A percentile compares a stretch with the other conserved stretches of the same genome.
phyloP scores from a whole-genome alignment of 2,888 invertebrate genomes.

The Drymonia ruficornis region DNA sequence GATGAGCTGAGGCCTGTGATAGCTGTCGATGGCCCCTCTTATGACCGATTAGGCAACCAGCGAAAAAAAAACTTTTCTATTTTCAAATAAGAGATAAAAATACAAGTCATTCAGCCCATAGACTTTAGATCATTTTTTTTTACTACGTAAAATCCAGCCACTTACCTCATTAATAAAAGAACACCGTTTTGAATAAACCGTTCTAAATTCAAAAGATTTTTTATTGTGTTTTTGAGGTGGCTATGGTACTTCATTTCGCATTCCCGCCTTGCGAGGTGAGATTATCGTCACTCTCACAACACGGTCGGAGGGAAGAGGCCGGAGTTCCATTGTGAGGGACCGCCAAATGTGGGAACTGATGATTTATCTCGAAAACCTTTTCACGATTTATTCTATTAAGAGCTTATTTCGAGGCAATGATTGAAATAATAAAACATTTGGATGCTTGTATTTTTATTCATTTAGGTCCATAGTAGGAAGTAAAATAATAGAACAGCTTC shows the following conservation, averaged over 20 bases:
- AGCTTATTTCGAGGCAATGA: constrained; percentile 30
- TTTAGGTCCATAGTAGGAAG: not conserved
- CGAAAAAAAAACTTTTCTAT: no score
- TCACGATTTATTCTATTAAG: constrained; percentile 51
- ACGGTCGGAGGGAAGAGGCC: constrained; percentile 46
- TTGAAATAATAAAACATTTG: not conserved
- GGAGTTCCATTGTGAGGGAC: constrained; percentile 44
- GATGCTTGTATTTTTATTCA: not conserved
- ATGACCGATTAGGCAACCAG: no score
- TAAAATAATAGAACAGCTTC: not conserved
- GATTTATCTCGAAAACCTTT: constrained; percentile 55
- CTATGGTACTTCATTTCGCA: constrained; percentile 38
- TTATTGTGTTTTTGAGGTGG: constrained; percentile 20
- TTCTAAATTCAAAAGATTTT: constrained; percentile 39
- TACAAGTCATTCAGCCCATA: no score
- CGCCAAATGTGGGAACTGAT: constrained; percentile 65
- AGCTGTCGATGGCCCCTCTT: no score
- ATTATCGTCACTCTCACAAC: constrained; percentile 68
- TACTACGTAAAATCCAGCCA: no score
- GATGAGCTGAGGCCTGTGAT: no score
- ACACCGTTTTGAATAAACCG: constrained; percentile 39
- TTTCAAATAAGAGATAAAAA: not conserved
- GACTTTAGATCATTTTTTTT: no score
- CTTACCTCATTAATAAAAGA: constrained; percentile 57
- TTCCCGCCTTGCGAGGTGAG: constrained; percentile 59